A percentile compares a stretch with the other conserved stretches of the same genome.
Conservation (phyloP, 2,888 invertebrate species). For the Saturnia pavonia region DNA sequence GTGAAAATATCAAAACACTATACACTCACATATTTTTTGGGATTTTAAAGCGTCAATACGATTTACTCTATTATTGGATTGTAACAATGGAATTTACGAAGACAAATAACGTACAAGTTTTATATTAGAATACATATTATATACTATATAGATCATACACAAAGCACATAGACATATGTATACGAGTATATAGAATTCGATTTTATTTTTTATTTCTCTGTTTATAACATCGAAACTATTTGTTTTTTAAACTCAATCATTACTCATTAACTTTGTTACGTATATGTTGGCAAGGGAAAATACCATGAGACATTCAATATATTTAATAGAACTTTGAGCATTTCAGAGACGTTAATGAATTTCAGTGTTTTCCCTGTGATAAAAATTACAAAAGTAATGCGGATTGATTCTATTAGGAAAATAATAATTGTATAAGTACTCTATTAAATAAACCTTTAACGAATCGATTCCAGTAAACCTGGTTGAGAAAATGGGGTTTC, state of each 20-base stretch:
- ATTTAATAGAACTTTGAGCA: not conserved
- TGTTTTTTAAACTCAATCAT: not conserved
- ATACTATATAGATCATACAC: not conserved
- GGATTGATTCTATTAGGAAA: not conserved
- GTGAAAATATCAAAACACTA: not conserved
- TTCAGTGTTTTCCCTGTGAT: not conserved
- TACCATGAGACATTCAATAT: not conserved
- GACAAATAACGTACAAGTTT: too few relatives aligned
- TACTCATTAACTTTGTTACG: slow-evolving; percentile 2
- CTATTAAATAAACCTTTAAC: not conserved
- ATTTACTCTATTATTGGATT: too few relatives aligned
- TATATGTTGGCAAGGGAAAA: not conserved
- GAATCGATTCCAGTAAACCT: not conserved
- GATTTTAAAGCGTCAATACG: too few relatives aligned
- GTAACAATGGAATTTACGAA: too few relatives aligned
- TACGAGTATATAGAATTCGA: not conserved
- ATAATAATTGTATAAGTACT: not conserved
- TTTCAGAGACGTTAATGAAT: not conserved
- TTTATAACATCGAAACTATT: not conserved
- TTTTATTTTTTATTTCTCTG: not conserved
- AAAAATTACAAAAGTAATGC: not conserved
- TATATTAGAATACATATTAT: too few relatives aligned
- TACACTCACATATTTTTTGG: too few relatives aligned
- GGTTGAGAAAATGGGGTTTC: not conserved
- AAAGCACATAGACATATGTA: not conserved